Evolutionary conservation across 2,888 invertebrate genomes (phyloP).

Genomic region (Stenchaetothrips biformis): DNA sequence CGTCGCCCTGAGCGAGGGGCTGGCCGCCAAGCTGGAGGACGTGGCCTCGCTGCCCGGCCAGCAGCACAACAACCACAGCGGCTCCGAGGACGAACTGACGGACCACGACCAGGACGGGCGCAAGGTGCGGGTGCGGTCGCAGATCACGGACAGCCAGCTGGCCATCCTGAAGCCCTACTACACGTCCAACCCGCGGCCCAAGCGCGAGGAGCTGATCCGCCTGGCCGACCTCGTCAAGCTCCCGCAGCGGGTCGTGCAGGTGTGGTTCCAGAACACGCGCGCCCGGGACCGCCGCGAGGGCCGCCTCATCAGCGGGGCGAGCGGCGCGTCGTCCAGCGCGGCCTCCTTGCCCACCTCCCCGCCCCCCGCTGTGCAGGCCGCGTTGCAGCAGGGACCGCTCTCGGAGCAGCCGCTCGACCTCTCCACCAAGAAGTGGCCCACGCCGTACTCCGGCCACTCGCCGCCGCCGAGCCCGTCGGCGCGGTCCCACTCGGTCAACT

Average conservation of each 20-base stretch:
- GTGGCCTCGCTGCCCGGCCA: conserved; percentile 56
- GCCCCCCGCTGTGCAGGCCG: conserved; percentile 26
- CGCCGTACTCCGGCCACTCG: conserved; percentile 44
- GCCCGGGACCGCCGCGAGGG: conserved; percentile 78
- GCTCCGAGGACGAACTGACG: conserved; percentile 7
- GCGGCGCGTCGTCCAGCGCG: conserved; percentile 30
- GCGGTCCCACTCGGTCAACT: conserved; percentile 58
- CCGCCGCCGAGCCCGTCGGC: conserved; percentile 60
- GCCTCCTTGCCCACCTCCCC: conserved; percentile 30
- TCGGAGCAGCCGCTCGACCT: conserved; percentile 84
- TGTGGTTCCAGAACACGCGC: conserved; percentile 95
- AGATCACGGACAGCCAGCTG: conserved; percentile 92
- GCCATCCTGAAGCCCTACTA: conserved; percentile 85
- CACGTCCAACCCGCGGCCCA: conserved; percentile 84
- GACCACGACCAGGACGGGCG: conserved; percentile 41
- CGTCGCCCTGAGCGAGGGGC: conserved; percentile 60
- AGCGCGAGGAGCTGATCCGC: conserved; percentile 85
- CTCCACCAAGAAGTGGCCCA: conserved; percentile 70
- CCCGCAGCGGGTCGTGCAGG: conserved; percentile 72
- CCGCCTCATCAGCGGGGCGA: conserved; percentile 50
- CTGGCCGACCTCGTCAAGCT: conserved; percentile 71
- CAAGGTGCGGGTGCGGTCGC: conserved; percentile 83
- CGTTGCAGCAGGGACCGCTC: conserved; percentile 25
- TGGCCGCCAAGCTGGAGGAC: conserved; percentile 71
- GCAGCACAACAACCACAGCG: conserved; percentile 42